Evolutionary conservation across 2,797 vertebrate genomes (phyloP).

Genomic region (Champsocephalus esox): DNA sequence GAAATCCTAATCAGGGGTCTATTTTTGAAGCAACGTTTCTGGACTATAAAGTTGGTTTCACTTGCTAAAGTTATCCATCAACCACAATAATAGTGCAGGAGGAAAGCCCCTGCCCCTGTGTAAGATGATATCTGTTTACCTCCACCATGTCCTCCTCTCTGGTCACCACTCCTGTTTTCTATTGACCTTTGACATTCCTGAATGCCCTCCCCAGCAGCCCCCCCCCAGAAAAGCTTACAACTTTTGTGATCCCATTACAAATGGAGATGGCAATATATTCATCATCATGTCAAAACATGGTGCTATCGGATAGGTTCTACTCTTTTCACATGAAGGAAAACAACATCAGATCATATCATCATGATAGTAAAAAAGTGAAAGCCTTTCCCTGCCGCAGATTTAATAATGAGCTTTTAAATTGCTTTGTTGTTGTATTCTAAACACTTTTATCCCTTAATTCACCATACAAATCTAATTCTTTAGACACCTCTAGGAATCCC

Average conservation of each 20-base stretch:
- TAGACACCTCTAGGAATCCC: neutral
- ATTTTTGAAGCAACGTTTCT: neutral
- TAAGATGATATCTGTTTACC: neutral
- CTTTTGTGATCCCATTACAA: no score
- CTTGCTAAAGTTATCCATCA: no score
- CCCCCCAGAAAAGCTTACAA: neutral
- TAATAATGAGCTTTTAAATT: neutral
- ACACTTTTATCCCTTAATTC: neutral
- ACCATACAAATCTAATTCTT: neutral
- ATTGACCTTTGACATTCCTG: constrained; percentile 11
- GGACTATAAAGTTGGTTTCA: neutral
- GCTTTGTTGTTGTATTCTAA: no score
- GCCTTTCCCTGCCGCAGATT: neutral
- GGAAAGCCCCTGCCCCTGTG: neutral
- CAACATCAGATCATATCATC: neutral
- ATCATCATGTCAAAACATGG: neutral
- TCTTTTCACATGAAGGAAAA: neutral
- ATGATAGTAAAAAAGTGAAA: neutral
- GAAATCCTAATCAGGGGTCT: neutral
- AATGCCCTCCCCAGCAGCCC: neutral
- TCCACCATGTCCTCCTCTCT: neutral
- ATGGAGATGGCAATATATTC: neutral
- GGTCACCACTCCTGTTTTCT: constrained; percentile 1
- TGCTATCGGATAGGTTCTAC: neutral
- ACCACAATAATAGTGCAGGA: neutral